Base-by-base conservation (phyloP, 53 echinoderm and acorn worm genomes). In the Hippasteria phrygiana region DNA sequence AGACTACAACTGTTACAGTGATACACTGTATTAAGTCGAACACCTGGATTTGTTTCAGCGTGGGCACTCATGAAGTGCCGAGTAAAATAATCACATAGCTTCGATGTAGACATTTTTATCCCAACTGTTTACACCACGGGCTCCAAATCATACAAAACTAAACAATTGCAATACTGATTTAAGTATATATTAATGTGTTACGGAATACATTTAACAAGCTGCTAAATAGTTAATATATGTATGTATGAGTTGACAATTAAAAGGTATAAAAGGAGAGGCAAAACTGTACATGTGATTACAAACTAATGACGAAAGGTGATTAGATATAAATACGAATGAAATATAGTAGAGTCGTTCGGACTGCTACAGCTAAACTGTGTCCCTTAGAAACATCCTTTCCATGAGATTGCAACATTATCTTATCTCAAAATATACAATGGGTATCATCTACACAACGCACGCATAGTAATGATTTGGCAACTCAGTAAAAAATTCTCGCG, bases 221-320 rank as follows among this genome's bases (percentile, higher is more conserved):
- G 59, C 59, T 59, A 59, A 59, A 51, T n/a, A 12, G 59, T 59
- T 59, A 26, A 59, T 59, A 59, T 24, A 59, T 59, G 59, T 59
- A 22, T 26, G n/a, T 59, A 5, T 59, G 8, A 59, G 16, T 59
- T 59, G 22, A 24, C 59, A 24, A 24, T 59, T 59, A 59, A 22
- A 59, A 26, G n/a, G 69, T 67, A 67, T 12, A 67, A 67, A 67
- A 67, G 51, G 51, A 67, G 36, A 67, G 36, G 69, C 37, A 67
- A 67, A 67, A 67, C 69, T 67, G 69, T 67, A 67, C 69, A 67
- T 67, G 13, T 67, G 59, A 26, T 59, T 24, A 7, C 7, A 59
- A 59, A 24, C 46, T 45, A 45, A n/a, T n/a, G n/a, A n/a, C 46
- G 11, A 45, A 45, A 5, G 5, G 46, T 45, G 59, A 59, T 59